Base-by-base conservation (phyloP, 37 sponge, comb jelly and placozoan species). In the Dysidea cf. avara region DNA sequence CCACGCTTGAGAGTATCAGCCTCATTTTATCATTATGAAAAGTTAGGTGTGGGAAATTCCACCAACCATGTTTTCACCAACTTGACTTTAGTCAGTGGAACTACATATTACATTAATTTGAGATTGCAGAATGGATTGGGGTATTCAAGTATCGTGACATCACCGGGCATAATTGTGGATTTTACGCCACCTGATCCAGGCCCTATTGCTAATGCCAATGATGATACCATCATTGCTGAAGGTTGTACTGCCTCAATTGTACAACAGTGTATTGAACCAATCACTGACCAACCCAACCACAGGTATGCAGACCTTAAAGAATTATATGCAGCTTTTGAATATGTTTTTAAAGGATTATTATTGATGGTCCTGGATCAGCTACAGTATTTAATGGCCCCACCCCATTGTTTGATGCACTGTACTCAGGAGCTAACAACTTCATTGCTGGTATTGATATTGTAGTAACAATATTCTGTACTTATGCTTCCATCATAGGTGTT, bases 321-420 rank as follows among this genome's bases (percentile, higher is more conserved):
- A 34, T 25, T 39, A 24, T 38, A 63, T 66, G 5, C 9, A 43
- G 7, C 46, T 43, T 43, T 12, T 43, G 6, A 25, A 26, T 53
- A 61, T 34, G n/a, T 59, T n/a, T n/a, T n/a, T 75, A 43, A 56
- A 86, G 95, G 66, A 28, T 86, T 2, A 86, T 90, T 63, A 53
- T 63, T 34, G 95, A 94, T 78, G 90, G 90, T 3, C 52, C 70
- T 14, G 69, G 67, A 0, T 90, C 90, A 33, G 83, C 80, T 18
- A 66, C 75, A 7, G 74, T 94, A 21, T 94, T 89, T 74, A 86
- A 86, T 83, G 95, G 95, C 22, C 95, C 79, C n/a, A 57, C 70
- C 28, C 78, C 87, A 22, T 64, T 83, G 24, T 31, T 64, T 12
- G 95, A 94, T 64, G 83, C 71, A 18, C 61, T 78, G 74, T 86